Evolutionary conservation across 2,113 vertebrate species (phyloP).

Genomic region (Panurus biarmicus): DNA sequence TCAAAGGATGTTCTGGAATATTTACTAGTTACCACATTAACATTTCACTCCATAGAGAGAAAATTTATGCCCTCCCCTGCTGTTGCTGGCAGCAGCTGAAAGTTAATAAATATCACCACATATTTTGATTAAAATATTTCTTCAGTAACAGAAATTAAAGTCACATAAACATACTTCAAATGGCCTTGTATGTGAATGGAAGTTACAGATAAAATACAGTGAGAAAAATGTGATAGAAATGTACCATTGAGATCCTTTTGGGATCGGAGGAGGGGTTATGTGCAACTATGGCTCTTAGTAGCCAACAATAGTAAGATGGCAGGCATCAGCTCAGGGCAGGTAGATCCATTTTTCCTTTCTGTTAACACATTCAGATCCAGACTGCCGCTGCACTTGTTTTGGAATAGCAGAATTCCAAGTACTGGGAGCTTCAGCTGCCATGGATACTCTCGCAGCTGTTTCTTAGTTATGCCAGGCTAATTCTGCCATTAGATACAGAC

Average conservation of each 20-base stretch:
- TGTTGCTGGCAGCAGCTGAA: neutral
- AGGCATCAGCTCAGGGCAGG: neutral
- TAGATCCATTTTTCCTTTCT: neutral
- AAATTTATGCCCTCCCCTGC: neutral
- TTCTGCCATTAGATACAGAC: neutral
- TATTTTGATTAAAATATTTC: neutral
- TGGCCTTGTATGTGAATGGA: accelerated
- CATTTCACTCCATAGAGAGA: neutral
- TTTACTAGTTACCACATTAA: neutral
- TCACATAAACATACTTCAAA: neutral
- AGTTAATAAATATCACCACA: neutral
- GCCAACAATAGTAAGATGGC: accelerated
- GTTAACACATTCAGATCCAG: neutral
- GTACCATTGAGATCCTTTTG: neutral
- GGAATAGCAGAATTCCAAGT: neutral
- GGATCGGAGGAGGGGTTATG: neutral
- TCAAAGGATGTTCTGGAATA: neutral
- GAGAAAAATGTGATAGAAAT: neutral
- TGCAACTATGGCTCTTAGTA: neutral
- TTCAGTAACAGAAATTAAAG: neutral
- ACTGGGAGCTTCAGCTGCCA: neutral
- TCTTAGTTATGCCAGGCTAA: neutral
- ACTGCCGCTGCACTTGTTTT: neutral
- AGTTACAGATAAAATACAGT: neutral
- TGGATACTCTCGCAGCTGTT: neutral